Evolutionary conservation across 2,797 vertebrate genomes (phyloP).

Genomic region (Bradypodion ventrale): DNA sequence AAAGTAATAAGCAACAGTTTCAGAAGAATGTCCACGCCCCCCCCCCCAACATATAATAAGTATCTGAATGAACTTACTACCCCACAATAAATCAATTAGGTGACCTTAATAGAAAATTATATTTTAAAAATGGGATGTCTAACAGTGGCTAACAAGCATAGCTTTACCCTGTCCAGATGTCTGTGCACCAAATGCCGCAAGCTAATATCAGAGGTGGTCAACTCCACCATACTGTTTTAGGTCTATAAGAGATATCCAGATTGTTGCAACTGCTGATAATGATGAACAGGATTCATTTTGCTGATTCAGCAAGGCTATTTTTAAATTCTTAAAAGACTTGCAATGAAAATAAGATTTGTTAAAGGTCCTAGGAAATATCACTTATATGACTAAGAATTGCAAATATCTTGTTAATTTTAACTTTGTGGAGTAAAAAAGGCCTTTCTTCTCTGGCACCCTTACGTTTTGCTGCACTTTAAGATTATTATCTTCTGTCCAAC

Average conservation of each 20-base stretch:
- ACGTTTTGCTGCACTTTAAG: neutral
- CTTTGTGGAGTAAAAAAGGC: neutral
- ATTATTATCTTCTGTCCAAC: slow-evolving; percentile 41
- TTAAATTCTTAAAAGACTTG: neutral
- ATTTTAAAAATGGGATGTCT: neutral
- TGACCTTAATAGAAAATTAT: neutral
- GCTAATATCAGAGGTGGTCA: neutral
- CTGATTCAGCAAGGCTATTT: neutral
- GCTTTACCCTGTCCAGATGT: neutral
- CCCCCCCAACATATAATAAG: neutral
- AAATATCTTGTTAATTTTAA: slow-evolving; percentile 50
- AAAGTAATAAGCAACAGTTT: neutral
- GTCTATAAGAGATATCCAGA: neutral
- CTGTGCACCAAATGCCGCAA: neutral
- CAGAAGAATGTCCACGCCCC: neutral
- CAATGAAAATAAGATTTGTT: neutral
- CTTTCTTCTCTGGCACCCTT: neutral
- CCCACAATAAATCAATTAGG: neutral
- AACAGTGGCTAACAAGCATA: neutral
- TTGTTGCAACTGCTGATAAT: neutral
- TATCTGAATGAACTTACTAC: neutral
- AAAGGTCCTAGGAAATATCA: neutral
- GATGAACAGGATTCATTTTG: neutral
- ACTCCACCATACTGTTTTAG: neutral
- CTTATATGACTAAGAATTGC: slow-evolving; percentile 46